Percentiles rank a stretch among this genome's conserved stretches.
Evolutionary conservation across 2,797 vertebrate genomes (phyloP).

Genomic region (Pelobates cultripes): DNA sequence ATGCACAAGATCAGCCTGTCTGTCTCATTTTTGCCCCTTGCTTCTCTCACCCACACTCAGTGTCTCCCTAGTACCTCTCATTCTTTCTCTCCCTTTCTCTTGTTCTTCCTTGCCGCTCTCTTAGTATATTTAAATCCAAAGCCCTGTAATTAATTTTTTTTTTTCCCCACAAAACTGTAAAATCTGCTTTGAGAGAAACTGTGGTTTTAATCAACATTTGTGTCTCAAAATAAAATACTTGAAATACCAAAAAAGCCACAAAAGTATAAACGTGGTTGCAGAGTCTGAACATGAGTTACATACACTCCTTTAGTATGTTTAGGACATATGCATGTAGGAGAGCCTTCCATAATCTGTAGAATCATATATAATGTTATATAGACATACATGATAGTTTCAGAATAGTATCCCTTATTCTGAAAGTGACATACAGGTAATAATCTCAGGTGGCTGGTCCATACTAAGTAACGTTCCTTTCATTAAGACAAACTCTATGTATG

Average conservation of each 20-base stretch:
- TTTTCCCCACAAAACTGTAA: conserved; percentile 15
- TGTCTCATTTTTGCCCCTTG: conserved; percentile 29
- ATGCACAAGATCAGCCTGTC: conserved; percentile 38
- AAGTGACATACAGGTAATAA: no score
- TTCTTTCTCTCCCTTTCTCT: conserved; percentile 2
- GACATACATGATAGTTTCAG: not conserved
- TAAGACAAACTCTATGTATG: no score
- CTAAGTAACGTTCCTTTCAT: no score
- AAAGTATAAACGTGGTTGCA: not conserved
- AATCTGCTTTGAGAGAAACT: conserved; percentile 8
- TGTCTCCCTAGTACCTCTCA: conserved; percentile 4
- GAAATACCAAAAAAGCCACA: not conserved
- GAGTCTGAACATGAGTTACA: not conserved
- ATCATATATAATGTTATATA: not conserved
- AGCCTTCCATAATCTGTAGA: not conserved
- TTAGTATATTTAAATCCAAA: conserved; percentile 26
- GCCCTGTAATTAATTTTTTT: conserved; percentile 36
- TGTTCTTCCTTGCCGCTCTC: conserved; percentile 5
- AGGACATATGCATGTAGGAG: not conserved
- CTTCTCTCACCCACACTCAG: conserved; percentile 8
- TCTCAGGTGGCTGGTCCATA: no score
- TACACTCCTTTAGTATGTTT: not conserved
- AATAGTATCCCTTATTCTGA: not conserved
- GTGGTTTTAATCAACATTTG: conserved; percentile 18
- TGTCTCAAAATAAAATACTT: conserved; percentile 9